Evolutionary conservation across 2,888 invertebrate species (phyloP).

Genomic region (Himalopsyche kuldschensis): DNA sequence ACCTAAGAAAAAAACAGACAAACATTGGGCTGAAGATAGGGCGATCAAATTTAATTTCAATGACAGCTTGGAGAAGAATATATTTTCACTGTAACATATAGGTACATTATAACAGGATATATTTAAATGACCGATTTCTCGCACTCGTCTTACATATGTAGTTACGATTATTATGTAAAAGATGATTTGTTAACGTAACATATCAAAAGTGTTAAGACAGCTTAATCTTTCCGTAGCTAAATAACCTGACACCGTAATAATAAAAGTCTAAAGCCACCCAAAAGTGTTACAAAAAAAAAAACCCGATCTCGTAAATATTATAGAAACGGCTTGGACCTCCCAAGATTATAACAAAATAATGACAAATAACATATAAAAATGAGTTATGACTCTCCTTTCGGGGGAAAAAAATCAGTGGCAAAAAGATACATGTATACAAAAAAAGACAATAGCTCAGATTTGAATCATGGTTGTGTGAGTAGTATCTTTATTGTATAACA

Average conservation of each 20-base stretch:
- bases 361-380: neutral
- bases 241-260: neutral
- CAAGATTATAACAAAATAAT: neutral
- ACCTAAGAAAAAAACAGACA: too few species aligned
- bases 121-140: too few species aligned
- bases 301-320: neutral
- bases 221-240: neutral
- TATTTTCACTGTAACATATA: too few species aligned
- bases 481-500: neutral
- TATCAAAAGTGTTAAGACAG: neutral
- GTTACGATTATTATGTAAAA: too few species aligned
- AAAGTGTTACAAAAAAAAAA: neutral
- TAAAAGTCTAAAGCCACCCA: neutral
- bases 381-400: neutral
- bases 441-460: neutral
- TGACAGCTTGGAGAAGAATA: too few species aligned
- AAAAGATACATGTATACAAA: neutral
- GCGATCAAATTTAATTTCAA: too few species aligned
- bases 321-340: neutral
- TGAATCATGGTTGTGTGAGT: neutral
- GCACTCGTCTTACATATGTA: too few species aligned
- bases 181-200: neutral
- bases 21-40: too few species aligned
- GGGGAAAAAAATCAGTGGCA: neutral
- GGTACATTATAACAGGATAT: too few species aligned